Percentiles rank a stretch among this genome's conserved stretches.
phyloP scores from a whole-genome alignment of 1,140 invertebrate genomes.

The Pemphigus obesinymphae region DNA sequence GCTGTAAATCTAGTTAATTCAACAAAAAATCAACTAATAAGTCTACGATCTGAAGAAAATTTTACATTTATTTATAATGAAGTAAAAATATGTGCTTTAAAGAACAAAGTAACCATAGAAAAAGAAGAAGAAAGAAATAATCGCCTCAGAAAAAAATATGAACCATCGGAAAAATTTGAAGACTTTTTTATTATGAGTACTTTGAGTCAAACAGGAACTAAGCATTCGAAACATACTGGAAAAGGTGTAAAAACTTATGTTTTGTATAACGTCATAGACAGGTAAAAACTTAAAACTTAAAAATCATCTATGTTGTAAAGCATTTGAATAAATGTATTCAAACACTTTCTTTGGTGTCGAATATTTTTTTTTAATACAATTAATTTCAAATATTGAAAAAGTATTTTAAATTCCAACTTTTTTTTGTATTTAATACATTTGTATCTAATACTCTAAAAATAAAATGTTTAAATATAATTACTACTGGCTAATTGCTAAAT shows the following conservation, averaged over 20 bases:
- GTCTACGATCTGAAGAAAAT: neutral
- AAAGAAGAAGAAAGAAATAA: neutral
- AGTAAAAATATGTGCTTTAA: neutral
- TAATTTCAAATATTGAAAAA: too few species aligned
- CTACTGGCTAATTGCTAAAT: too few species aligned
- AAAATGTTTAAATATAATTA: neutral
- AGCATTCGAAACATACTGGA: neutral
- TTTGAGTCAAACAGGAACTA: neutral
- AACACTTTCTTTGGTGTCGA: too few species aligned
- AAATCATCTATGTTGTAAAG: neutral
- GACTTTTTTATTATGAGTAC: neutral
- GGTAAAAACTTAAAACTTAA: neutral
- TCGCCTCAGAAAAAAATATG: neutral
- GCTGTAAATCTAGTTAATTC: neutral
- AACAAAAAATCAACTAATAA: neutral
- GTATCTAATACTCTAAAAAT: too few species aligned
- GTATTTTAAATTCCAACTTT: too few species aligned
- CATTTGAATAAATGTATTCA: neutral
- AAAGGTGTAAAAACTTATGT: neutral
- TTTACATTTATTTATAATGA: conserved; percentile 1
- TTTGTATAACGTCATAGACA: neutral
- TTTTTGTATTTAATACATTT: too few species aligned
- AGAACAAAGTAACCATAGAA: neutral
- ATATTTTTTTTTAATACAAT: too few species aligned
- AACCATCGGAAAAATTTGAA: neutral